Evolutionary conservation across 2,113 vertebrate species (phyloP), one percentile per base, ranked within the genome.

Genomic region (Eulacestoma nigropectus): DNA sequence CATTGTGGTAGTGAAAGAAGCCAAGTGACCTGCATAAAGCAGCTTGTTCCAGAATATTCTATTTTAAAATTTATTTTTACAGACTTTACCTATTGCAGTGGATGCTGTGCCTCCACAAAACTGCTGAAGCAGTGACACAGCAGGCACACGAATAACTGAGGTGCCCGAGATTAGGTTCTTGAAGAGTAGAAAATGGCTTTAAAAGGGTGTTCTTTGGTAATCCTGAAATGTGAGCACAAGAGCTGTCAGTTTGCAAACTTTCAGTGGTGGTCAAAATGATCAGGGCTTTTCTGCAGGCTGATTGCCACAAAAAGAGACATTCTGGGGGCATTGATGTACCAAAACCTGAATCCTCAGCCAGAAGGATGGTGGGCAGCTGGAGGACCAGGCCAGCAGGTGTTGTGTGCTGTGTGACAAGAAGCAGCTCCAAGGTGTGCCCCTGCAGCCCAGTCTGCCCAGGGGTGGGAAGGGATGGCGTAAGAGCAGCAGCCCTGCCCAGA

Each of bases 341-440:
- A 37, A 39, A 74, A 69, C 4, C 7, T 7, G 2, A 42, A 20
- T 69, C n/a, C 33, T 59, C 55, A 62, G 16, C 46, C 19, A 46
- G 46, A 59, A 84, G 29, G 15, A 19, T 2, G 2, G 39, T 21
- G 29, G 6, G 37, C 35, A 46, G 41, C 59, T 35, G 41, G 25
- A 62, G 49, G 44, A 55, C 1, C 44, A 27, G 49, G 29, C 18
- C n/a, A 18, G n/a, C 22, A 37, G 77, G 4, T 4, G 4, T 4
- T 0, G 0, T 15, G 39, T 50, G 65, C 70, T 33, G 11, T 0
- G 3, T 47, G 60, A 27, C 8, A 11, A 44, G n/a, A 8, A 30
- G 56, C 41, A 37, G 67, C 41, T 37, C 25, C 16, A 4, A 5
- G 10, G 9, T 37, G 44, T 81, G 46, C 8, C 7, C 1, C 27